A percentile compares a stretch with the other conserved stretches of the same genome.
phyloP scores from a whole-genome alignment of 2,888 invertebrate genomes.

The Carterocephalus palaemon region DNA sequence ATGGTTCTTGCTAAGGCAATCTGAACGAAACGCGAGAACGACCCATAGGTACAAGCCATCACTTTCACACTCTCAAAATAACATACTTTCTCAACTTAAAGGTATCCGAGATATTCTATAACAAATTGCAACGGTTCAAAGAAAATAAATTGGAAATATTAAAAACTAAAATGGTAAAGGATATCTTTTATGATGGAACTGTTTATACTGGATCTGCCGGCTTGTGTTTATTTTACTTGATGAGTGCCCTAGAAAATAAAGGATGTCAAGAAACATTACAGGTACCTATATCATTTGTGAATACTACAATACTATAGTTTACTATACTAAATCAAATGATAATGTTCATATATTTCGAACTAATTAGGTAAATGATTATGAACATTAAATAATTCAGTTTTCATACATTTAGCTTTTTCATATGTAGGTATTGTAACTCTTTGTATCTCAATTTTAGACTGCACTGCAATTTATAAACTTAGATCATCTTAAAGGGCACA shows the following conservation, averaged over 20 bases:
- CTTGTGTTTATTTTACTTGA: slow-evolving; percentile 82
- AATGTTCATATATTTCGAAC: too few relatives aligned
- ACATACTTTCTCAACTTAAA: slow-evolving; percentile 37
- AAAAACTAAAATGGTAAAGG: slow-evolving; percentile 57
- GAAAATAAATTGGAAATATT: slow-evolving; percentile 57
- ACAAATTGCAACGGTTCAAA: slow-evolving; percentile 59
- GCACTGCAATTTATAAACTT: slow-evolving; percentile 53
- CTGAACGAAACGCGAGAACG: too few relatives aligned
- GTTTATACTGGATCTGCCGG: slow-evolving; percentile 89
- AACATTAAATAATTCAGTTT: too few relatives aligned
- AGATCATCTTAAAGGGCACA: slow-evolving; percentile 50
- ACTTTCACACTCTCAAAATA: too few relatives aligned
- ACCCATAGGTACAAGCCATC: too few relatives aligned
- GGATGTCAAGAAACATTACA: slow-evolving; percentile 41
- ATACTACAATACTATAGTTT: too few relatives aligned
- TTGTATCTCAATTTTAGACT: slow-evolving; percentile 37
- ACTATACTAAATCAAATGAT: too few relatives aligned
- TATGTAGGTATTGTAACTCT: too few relatives aligned
- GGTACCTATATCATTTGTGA: slow-evolving; percentile 43
- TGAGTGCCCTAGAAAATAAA: slow-evolving; percentile 50
- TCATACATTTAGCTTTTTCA: too few relatives aligned
- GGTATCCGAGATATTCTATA: slow-evolving; percentile 70
- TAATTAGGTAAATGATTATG: too few relatives aligned
- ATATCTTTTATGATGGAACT: slow-evolving; percentile 79
- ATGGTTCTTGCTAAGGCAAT: too few relatives aligned